A percentile compares a stretch with the other conserved stretches of the same genome.
These are phyloP conservation scores for Agriopis aurantiaria DNA, from an alignment of 2,888 invertebrate genomes.

Conservation along the genomic window DNA sequence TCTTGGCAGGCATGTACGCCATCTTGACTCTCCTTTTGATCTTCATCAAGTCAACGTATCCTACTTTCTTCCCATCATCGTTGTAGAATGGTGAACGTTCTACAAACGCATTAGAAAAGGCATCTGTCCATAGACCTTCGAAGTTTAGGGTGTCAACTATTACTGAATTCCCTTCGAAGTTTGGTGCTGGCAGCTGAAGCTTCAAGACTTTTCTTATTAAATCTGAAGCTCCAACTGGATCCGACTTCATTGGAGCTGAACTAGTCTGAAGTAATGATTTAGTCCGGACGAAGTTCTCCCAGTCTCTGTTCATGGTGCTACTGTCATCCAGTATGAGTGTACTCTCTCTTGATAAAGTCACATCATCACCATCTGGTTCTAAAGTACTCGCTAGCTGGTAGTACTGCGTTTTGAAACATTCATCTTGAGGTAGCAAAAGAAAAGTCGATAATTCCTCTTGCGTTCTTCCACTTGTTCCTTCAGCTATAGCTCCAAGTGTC, in stretches of 20 bases:
- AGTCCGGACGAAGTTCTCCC: conserved; percentile 38
- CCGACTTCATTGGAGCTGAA: conserved; percentile 38
- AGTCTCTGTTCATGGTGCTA: conserved; percentile 33
- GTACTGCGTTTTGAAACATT: conserved; percentile 43
- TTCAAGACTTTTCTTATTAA: conserved; percentile 31
- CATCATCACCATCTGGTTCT: conserved; percentile 36
- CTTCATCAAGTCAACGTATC: conserved; percentile 54
- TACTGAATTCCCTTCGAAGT: conserved; percentile 45
- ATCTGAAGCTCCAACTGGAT: conserved; percentile 33
- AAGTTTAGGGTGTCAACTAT: conserved; percentile 37
- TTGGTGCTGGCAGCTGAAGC: conserved; percentile 19
- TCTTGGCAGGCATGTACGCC: conserved; percentile 47
- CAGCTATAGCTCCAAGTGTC: conserved; percentile 46
- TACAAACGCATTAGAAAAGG: conserved; percentile 47
- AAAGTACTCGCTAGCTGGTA: conserved; percentile 43
- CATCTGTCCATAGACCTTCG: conserved; percentile 50
- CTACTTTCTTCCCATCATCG: conserved; percentile 47
- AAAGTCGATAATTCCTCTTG: conserved; percentile 42
- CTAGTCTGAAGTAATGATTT: conserved; percentile 35
- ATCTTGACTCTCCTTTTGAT: conserved; percentile 50
- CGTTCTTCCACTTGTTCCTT: conserved; percentile 44
- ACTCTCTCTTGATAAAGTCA: conserved; percentile 38
- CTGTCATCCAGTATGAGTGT: conserved; percentile 42
- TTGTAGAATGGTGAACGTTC: conserved; percentile 51
- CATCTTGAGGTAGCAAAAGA: conserved; percentile 43